Base-by-base conservation (phyloP, 2,888 invertebrate species). In the Rhorus exstirpatorius region DNA sequence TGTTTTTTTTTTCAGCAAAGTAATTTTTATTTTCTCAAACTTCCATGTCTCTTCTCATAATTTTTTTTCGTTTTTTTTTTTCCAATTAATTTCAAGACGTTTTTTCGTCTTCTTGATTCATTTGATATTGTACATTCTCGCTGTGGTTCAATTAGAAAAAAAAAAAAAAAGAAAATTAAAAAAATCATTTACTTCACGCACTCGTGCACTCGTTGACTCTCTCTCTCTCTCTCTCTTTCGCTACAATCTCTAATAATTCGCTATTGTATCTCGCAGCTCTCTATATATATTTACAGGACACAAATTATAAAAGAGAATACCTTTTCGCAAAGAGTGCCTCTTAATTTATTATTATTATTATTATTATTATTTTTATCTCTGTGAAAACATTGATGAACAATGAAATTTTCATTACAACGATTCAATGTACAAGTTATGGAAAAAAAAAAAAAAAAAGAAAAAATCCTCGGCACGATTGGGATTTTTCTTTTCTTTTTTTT, bases 1-100 rank as follows among this genome's bases (percentile, higher is more conserved):
- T n/a, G n/a, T 91, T 84, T 91, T 90, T 91, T 91, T 91, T 91
- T 91, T 91, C 90, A 91, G 88, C 87, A 91, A 90, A 91, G 89
- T 90, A 89, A 89, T 90, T 91, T 87, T 91, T 90, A 89, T 90
- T 91, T 88, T 90, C 80, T 74, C 72, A 78, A 82, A 81, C 74
- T 79, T 65, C 82, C 82, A 82, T 49, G 80, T 70, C 74, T 72
- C 75, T 53, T 71, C 82, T 83, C 70, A 78, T 78, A 79, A 81
- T 58, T 82, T 70, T 51, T 79, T n/a, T n/a, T n/a, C n/a, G n/a
- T n/a, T n/a, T n/a, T n/a, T n/a, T n/a, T n/a, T n/a, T n/a, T n/a
- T n/a, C n/a, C 79, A 70, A 60, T 78, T 74, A 74, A 74, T 82
- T 82, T 76, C 44, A 70, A 82, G 58, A 79, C 12, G 44, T 55